phyloP scores from a whole-genome alignment of 2,113 vertebrate species.

The Solea solea region DNA sequence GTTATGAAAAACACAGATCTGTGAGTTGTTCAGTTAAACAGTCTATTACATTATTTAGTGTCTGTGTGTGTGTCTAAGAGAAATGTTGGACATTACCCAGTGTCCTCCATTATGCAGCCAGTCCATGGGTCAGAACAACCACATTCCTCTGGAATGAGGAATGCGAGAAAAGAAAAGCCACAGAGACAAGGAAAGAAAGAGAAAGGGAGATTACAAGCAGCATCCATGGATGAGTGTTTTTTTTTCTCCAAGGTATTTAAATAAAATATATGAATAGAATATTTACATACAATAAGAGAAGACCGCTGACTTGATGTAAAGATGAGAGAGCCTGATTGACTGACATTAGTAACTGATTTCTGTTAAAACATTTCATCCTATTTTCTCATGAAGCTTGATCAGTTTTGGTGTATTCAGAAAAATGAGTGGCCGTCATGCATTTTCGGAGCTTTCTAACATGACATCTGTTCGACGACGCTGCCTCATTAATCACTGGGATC shows the following conservation, averaged over 20 bases:
- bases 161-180: conserved; percentile 1
- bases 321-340: too few relatives aligned
- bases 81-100: conserved; percentile 82
- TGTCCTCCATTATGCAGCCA: conserved; percentile 97
- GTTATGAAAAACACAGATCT: too few relatives aligned
- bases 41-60: neutral
- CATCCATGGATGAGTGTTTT: too few relatives aligned
- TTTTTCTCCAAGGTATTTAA: too few relatives aligned
- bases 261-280: too few relatives aligned
- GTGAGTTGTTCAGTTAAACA: too few relatives aligned
- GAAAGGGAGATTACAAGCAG: neutral
- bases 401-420: neutral
- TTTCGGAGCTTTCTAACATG: conserved; percentile 11
- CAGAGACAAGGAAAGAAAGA: neutral
- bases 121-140: conserved; percentile 89
- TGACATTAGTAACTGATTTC: too few relatives aligned
- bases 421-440: neutral
- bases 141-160: conserved; percentile 85
- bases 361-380: too few relatives aligned
- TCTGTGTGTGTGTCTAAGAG: neutral
- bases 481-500: conserved; percentile 20
- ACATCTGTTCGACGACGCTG: conserved; percentile 18
- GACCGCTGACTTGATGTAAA: too few relatives aligned
- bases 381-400: neutral
- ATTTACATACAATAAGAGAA: too few relatives aligned